These are phyloP conservation scores for Psilanteris sp. DNA, from an alignment of 1,140 invertebrate species.

Conservation along the genomic window DNA sequence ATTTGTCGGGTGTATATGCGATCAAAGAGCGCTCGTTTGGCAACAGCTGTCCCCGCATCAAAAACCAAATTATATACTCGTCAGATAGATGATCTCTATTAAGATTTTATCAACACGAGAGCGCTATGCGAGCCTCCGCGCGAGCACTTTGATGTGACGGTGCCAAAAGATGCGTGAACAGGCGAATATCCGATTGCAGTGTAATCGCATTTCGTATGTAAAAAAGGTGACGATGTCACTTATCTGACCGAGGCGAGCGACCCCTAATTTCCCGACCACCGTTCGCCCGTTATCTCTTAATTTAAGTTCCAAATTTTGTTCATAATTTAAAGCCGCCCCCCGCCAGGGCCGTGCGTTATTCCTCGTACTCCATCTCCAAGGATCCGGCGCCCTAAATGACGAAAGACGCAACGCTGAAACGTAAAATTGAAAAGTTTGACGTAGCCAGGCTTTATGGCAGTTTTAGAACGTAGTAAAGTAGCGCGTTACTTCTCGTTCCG, in stretches of 20 bases:
- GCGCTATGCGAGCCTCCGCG: constrained; percentile 49
- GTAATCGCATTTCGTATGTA: constrained; percentile 45
- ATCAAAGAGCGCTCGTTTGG: constrained; percentile 74
- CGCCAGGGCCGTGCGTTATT: constrained; percentile 23
- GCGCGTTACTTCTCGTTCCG: constrained; percentile 74
- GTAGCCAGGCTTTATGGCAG: constrained; percentile 73
- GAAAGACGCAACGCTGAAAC: constrained; percentile 69
- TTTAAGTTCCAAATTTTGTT: constrained; percentile 18
- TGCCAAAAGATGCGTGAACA: constrained; percentile 57
- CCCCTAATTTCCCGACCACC: constrained; percentile 5
- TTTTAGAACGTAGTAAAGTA: constrained; percentile 78
- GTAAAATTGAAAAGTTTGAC: constrained; percentile 79
- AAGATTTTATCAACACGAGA: constrained; percentile 74
- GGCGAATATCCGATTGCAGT: constrained; percentile 57
- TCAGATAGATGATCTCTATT: constrained; percentile 78
- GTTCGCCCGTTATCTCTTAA: constrained; percentile 7
- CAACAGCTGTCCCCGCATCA: constrained; percentile 78
- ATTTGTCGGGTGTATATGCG: constrained; percentile 73
- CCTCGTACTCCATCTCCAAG: constrained; percentile 36
- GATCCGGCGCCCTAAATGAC: constrained; percentile 61
- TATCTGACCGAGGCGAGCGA: constrained; percentile 7
- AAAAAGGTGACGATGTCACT: constrained; percentile 39
- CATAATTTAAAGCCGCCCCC: constrained; percentile 53
- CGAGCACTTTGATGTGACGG: constrained; percentile 51
- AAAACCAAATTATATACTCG: constrained; percentile 79